Percentiles rank a stretch among this genome's conserved stretches.
These are phyloP conservation scores for Caerostris extrusa DNA, from an alignment of 1,140 invertebrate species.

Conservation along the genomic window DNA sequence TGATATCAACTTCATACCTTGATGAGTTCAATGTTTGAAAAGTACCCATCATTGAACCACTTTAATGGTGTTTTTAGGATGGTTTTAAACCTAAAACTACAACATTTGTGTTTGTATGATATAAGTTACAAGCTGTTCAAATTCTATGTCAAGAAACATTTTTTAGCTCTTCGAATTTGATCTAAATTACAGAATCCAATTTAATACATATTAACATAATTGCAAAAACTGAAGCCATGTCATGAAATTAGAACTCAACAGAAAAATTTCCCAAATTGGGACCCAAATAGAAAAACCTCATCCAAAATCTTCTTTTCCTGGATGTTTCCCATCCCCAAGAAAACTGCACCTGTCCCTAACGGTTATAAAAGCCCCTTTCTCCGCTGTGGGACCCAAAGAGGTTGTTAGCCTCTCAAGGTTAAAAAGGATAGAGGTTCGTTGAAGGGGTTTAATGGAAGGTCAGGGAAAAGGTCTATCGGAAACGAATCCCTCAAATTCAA, in stretches of 20 bases:
- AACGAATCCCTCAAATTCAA: neutral
- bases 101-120: too few relatives aligned
- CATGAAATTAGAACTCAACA: neutral
- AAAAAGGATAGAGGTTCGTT: conserved; percentile 55
- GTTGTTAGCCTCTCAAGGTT: conserved; percentile 71
- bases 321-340: conserved; percentile 10
- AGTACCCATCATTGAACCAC: too few relatives aligned
- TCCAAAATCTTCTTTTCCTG: neutral
- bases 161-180: too few relatives aligned
- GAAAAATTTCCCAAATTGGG: neutral
- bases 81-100: too few relatives aligned
- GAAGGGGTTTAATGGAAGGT: conserved; percentile 20
- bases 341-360: conserved; percentile 1
- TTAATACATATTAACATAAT: too few relatives aligned
- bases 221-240: neutral
- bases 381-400: conserved; percentile 40
- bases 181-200: too few relatives aligned
- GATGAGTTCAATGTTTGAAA: too few relatives aligned
- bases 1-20: too few relatives aligned
- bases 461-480: conserved; percentile 30
- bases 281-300: too few relatives aligned
- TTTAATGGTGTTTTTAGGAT: too few relatives aligned
- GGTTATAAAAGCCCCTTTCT: conserved; percentile 22
- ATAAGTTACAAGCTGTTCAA: too few relatives aligned
- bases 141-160: too few relatives aligned